A percentile compares a stretch with the other conserved stretches of the same genome.
phyloP scores from a whole-genome alignment of 2,797 vertebrate species.

The Orientallactaga sibirica region DNA sequence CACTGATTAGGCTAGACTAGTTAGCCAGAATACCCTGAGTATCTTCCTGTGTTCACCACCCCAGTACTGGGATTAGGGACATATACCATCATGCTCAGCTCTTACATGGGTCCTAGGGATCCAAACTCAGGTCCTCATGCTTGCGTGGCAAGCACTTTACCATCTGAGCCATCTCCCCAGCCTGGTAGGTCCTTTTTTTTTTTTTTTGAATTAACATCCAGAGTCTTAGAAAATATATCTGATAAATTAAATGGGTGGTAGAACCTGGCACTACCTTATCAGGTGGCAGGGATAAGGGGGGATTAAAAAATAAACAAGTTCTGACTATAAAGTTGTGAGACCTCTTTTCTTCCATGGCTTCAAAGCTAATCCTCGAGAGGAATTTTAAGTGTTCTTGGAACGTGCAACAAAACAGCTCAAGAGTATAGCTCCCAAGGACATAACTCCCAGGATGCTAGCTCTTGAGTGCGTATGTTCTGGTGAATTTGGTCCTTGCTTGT shows the following conservation, averaged over 20 bases:
- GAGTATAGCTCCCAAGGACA: conserved; percentile 30
- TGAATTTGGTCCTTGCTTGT: conserved; percentile 59
- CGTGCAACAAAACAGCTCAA: conserved; percentile 41
- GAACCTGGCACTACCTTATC: neutral
- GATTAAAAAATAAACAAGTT: neutral
- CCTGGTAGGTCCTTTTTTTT: neutral
- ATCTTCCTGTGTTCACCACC: too few relatives aligned
- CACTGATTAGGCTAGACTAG: too few relatives aligned
- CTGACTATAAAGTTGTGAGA: conserved; percentile 23
- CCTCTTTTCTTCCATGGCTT: conserved; percentile 56
- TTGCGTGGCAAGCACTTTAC: too few relatives aligned
- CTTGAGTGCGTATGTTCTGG: neutral
- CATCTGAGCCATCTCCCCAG: too few relatives aligned
- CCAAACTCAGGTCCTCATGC: too few relatives aligned
- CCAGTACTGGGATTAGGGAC: too few relatives aligned
- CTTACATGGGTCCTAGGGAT: too few relatives aligned
- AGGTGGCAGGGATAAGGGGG: neutral
- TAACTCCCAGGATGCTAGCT: neutral
- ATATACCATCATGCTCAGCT: too few relatives aligned
- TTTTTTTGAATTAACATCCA: conserved; percentile 28
- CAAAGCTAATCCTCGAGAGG: conserved; percentile 42
- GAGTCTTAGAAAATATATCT: conserved; percentile 39
- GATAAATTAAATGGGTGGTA: conserved; percentile 30
- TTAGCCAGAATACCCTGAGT: too few relatives aligned
- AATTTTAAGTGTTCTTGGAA: conserved; percentile 47